Base-by-base conservation (phyloP, 64 coral and sea anemone genomes). In the Acropora tenuis region DNA sequence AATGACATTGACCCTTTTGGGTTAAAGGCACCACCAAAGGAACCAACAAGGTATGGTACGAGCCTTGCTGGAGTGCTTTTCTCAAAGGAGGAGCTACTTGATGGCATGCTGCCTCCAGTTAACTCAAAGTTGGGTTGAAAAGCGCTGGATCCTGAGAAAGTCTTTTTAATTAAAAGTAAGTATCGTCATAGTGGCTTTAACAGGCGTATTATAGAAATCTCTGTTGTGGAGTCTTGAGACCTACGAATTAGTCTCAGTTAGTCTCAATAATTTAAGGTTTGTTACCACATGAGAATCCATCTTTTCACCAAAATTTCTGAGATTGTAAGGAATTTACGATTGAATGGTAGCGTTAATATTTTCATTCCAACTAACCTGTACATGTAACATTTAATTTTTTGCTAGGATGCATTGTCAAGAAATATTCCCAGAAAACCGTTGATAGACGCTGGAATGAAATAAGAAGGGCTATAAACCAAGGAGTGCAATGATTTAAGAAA, bases 321-420 rank as follows among this genome's bases (percentile, higher is more conserved):
- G 63, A 67, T 67, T 67, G 63, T 67, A 67, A 67, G 63, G 63
- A 67, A 67, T n/a, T n/a, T n/a, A 67, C 63, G 17, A 67, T 67
- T 67, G 63, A 67, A 13, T 15, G 63, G 0, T 67, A 67, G 63
- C 17, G 63, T 67, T 15, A 67, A 67, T 67, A 6, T 67, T 15
- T 67, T 67, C 63, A 67, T 67, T 67, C 63, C 63, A 67, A 67
- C 63, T 67, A 67, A 16, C 63, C 63, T 67, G 63, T 67, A 67
- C 63, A 67, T 67, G 63, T 11, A 67, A 67, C 17, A 15, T 67
- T 67, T 67, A 8, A 67, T 67, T 67, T 67, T 67, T 67, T 67
- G 11, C 63, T 67, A 67, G 63, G 63, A 67, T 67, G 63, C 63
- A 19, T 67, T 67, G 7, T 67, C 63, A 67, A 67, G 63, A 67